Percentiles rank a stretch among this genome's conserved stretches.
Conservation (phyloP, 2,888 invertebrate genomes). For the Agrenia bidenticulata region DNA sequence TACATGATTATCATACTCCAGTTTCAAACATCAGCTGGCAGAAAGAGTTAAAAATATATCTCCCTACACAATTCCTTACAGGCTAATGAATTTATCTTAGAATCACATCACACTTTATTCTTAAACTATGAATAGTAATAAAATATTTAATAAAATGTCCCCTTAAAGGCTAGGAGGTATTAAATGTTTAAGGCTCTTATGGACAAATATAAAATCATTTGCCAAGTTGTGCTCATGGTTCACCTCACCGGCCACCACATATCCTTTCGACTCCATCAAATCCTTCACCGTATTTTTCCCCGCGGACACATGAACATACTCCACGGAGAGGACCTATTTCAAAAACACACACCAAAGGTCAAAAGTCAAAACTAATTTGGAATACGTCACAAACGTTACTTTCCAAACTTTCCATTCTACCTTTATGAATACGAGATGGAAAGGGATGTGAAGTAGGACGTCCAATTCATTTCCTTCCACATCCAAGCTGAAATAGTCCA, state of each 20-base stretch:
- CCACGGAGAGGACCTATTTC: conserved; percentile 52
- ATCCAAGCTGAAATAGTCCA: conserved; percentile 58
- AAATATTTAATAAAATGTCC: no score
- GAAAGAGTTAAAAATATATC: no score
- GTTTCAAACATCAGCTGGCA: no score
- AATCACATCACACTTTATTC: no score
- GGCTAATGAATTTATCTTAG: no score
- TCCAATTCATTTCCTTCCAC: conserved; percentile 57
- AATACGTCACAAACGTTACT: background rate
- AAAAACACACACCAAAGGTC: conserved; percentile 9
- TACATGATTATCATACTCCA: no score
- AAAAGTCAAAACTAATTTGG: no score
- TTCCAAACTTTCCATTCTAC: no score
- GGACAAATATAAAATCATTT: conserved; percentile 54
- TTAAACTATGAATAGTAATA: no score
- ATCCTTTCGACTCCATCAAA: conserved; percentile 52
- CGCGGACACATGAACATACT: conserved; percentile 52
- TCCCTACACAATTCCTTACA: no score
- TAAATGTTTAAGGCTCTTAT: conserved; percentile 14
- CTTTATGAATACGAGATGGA: conserved; percentile 55
- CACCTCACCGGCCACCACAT: conserved; percentile 48
- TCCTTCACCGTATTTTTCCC: conserved; percentile 45
- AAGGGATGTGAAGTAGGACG: conserved; percentile 56
- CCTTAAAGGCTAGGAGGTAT: no score
- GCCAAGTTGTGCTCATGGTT: conserved; percentile 46